These are phyloP conservation scores for Antheraea mylitta DNA, from an alignment of 1,140 invertebrate species.

Conservation along the genomic window DNA sequence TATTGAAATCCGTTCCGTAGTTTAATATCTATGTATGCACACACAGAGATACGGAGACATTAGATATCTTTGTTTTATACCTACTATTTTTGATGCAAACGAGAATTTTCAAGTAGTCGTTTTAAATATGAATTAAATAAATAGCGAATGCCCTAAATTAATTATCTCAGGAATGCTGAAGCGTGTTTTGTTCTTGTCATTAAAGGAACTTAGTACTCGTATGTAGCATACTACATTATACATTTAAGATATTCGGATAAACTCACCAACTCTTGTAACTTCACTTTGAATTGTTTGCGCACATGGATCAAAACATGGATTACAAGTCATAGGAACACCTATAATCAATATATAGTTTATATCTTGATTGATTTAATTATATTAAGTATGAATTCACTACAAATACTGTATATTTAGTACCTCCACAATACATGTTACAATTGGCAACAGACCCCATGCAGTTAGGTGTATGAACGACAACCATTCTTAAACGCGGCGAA, in stretches of 20 bases:
- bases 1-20: too few species aligned
- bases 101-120: too few species aligned
- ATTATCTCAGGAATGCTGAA: too few species aligned
- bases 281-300: conserved; percentile 37
- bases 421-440: conserved; percentile 52
- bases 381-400: neutral
- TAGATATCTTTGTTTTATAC: too few species aligned
- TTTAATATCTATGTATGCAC: too few species aligned
- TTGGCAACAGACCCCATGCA: conserved; percentile 35
- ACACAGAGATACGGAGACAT: too few species aligned
- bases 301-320: conserved; percentile 34
- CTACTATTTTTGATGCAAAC: too few species aligned
- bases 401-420: conserved; percentile 33
- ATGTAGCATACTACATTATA: neutral
- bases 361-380: neutral
- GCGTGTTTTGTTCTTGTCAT: too few species aligned
- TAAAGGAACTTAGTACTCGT: too few species aligned
- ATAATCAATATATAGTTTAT: conserved; percentile 28
- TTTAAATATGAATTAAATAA: too few species aligned
- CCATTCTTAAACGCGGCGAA: conserved; percentile 52
- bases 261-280: conserved; percentile 65
- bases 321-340: conserved; percentile 45
- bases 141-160: too few species aligned
- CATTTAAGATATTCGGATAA: neutral
- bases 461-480: conserved; percentile 53